Evolutionary conservation across 1,140 invertebrate species (phyloP).

Genomic region (Bilobella aurantiaca): DNA sequence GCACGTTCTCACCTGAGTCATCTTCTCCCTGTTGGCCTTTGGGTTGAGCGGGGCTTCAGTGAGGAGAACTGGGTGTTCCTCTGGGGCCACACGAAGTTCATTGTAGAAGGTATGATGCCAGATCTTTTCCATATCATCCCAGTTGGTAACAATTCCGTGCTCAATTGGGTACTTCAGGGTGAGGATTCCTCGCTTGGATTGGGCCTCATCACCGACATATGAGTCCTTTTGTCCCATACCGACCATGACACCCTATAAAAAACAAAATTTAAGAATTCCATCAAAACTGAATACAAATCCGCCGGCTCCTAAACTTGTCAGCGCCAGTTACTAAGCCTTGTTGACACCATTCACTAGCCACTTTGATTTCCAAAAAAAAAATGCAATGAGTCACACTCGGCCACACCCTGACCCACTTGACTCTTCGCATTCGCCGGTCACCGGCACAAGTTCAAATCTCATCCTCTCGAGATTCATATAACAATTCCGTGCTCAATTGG

Average conservation of each 20-base stretch:
- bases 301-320: too few relatives aligned
- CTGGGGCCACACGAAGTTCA: slow-evolving; percentile 56
- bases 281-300: too few relatives aligned
- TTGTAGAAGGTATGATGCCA: slow-evolving; percentile 61
- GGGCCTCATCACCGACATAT: slow-evolving; percentile 84
- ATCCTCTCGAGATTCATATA: too few relatives aligned
- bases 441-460: too few relatives aligned
- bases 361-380: too few relatives aligned
- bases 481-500: slow-evolving; percentile 61
- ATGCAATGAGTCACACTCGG: background rate
- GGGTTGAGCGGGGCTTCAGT: slow-evolving; percentile 53
- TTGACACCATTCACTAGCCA: too few relatives aligned
- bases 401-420: slow-evolving; percentile 5
- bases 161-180: slow-evolving; percentile 87
- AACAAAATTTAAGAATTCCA: background rate
- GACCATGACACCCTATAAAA: slow-evolving; percentile 70
- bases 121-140: slow-evolving; percentile 61
- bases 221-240: slow-evolving; percentile 87
- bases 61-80: slow-evolving; percentile 53
- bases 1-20: slow-evolving; percentile 47
- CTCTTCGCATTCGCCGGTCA: too few relatives aligned
- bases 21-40: slow-evolving; percentile 50
- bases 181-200: slow-evolving; percentile 80
- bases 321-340: too few relatives aligned
- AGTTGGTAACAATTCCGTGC: slow-evolving; percentile 49